Percentiles rank a stretch among this genome's conserved stretches.
Conservation (phyloP, 1,140 invertebrate genomes). For the Pantala flavescens region DNA sequence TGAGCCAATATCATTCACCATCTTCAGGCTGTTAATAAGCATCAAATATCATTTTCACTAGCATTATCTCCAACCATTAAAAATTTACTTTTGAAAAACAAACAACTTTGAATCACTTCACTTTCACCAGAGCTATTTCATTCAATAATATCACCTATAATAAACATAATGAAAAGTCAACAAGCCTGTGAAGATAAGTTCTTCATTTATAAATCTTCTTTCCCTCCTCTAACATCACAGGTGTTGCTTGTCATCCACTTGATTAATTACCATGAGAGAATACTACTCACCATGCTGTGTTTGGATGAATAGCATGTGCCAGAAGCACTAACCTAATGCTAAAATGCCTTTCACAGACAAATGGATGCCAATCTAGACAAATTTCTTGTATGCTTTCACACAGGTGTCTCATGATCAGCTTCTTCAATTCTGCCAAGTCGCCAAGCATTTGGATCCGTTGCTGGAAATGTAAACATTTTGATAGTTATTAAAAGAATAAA, state of each 20-base stretch:
- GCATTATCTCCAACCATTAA: neutral
- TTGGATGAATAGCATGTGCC: slow-evolving; percentile 1
- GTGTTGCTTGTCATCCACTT: neutral
- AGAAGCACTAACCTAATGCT: neutral
- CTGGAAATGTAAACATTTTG: slow-evolving; percentile 32
- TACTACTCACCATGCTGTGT: neutral
- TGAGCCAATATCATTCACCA: neutral
- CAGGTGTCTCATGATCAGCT: slow-evolving; percentile 68
- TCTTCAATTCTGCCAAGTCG: slow-evolving; percentile 68
- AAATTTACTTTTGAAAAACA: neutral
- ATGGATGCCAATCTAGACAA: neutral
- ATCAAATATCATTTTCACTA: neutral
- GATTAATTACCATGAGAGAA: neutral
- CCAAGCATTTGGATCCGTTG: slow-evolving; percentile 67
- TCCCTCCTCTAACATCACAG: neutral
- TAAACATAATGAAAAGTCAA: neutral
- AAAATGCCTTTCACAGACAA: neutral
- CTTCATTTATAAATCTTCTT: neutral
- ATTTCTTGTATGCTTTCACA: slow-evolving; percentile 39
- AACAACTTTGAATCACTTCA: neutral
- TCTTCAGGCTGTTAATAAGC: neutral
- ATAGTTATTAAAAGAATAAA: neutral
- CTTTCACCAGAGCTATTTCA: neutral
- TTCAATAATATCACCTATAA: neutral
- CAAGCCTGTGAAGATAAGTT: neutral